These are phyloP conservation scores for Phasianus colchicus DNA, from an alignment of 2,113 vertebrate genomes.

Conservation along the genomic window DNA sequence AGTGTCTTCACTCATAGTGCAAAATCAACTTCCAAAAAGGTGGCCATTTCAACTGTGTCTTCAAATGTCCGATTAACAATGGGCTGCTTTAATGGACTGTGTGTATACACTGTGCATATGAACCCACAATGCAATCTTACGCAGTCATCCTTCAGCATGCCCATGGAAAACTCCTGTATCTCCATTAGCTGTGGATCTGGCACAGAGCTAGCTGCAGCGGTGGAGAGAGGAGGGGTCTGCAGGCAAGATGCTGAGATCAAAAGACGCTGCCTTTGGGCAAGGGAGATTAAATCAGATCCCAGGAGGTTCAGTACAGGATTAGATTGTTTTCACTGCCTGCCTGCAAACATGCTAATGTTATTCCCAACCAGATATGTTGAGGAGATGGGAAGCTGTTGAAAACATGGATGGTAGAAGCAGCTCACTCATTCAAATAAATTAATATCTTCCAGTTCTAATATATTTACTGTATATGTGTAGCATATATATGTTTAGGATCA, in stretches of 20 bases:
- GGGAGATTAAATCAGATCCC: neutral
- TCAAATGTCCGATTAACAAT: fast-evolving
- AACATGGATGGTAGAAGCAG: neutral
- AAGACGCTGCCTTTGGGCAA: neutral
- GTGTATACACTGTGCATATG: fast-evolving
- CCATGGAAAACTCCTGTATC: neutral
- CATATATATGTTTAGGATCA: neutral
- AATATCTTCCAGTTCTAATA: neutral
- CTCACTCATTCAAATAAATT: neutral
- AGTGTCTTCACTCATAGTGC: neutral
- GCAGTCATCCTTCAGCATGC: neutral
- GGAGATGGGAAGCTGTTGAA: neutral
- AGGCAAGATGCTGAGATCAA: neutral
- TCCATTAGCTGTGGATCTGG: neutral
- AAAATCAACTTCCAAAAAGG: neutral
- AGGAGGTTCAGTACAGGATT: neutral
- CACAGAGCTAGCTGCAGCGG: neutral
- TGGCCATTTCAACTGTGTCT: neutral
- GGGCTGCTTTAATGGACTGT: neutral
- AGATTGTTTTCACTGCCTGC: neutral
- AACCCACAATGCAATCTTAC: neutral
- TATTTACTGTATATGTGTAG: neutral
- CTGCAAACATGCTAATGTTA: neutral
- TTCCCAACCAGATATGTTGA: neutral
- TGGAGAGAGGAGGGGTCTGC: neutral